These are phyloP conservation scores for Trissoscelio sp. DNA, from an alignment of 2,888 invertebrate species.

Conservation along the genomic window DNA sequence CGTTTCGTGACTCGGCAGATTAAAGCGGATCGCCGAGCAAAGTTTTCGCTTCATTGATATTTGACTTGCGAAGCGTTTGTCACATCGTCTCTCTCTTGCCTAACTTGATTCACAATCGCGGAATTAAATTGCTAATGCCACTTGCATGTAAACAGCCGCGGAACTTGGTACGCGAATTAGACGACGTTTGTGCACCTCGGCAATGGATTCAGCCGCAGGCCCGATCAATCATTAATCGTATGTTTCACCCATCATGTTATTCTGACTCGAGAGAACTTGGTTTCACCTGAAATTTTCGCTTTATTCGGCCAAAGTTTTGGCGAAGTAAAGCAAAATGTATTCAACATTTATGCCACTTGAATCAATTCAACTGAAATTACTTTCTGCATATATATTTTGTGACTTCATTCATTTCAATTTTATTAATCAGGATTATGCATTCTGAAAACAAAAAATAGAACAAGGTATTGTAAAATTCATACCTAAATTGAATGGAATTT, in stretches of 20 bases:
- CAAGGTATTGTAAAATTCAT: too few relatives aligned
- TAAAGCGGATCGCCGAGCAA: conserved; percentile 59
- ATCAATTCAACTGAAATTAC: too few relatives aligned
- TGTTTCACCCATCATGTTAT: background rate
- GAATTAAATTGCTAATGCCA: conserved; percentile 33
- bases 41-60: conserved; percentile 64
- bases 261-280: background rate
- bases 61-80: conserved; percentile 54
- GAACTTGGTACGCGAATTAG: conserved; percentile 5
- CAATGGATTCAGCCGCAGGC: conserved; percentile 1
- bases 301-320: background rate
- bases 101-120: conserved; percentile 32
- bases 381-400: too few relatives aligned
- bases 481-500: too few relatives aligned
- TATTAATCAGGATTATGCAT: too few relatives aligned
- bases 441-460: too few relatives aligned
- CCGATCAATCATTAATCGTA: conserved; percentile 19
- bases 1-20: conserved; percentile 47
- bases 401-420: too few relatives aligned
- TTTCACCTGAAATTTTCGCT: background rate
- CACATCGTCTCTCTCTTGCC: conserved; percentile 14
- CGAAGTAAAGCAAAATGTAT: too few relatives aligned
- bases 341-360: background rate
- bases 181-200: conserved; percentile 9
- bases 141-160: conserved; percentile 13